A percentile compares a stretch with the other conserved stretches of the same genome.
phyloP scores from a whole-genome alignment of 2,888 invertebrate species.

The Ceramica pisi region DNA sequence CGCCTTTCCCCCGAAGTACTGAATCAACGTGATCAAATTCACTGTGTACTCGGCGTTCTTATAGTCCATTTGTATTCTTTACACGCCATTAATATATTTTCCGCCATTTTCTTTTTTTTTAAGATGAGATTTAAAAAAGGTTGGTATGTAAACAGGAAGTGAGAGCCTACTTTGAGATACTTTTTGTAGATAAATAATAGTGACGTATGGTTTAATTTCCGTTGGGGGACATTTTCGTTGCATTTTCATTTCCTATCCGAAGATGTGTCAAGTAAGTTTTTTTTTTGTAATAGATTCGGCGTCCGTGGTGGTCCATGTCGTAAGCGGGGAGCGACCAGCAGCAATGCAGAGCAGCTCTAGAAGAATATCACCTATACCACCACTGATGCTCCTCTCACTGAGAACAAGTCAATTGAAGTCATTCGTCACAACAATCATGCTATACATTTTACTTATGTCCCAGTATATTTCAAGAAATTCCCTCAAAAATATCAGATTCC shows the following conservation, averaged over 20 bases:
- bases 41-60: conserved; percentile 72
- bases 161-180: conserved; percentile 55
- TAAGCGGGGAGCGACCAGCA: conserved; percentile 93
- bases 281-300: conserved; percentile 92
- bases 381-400: conserved; percentile 69
- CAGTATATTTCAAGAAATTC: conserved; percentile 64
- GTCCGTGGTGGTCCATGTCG: conserved; percentile 95
- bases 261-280: conserved; percentile 43
- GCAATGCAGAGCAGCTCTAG: conserved; percentile 90
- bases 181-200: conserved; percentile 63
- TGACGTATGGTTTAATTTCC: conserved; percentile 70
- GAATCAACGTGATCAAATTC: conserved; percentile 77
- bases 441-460: conserved; percentile 65
- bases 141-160: conserved; percentile 64
- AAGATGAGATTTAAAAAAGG: conserved; percentile 63
- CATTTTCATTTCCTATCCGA: conserved; percentile 64
- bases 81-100: conserved; percentile 72
- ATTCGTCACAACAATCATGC: conserved; percentile 57
- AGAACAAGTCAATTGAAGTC: conserved; percentile 69
- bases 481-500: conserved; percentile 60
- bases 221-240: conserved; percentile 57
- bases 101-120: conserved; percentile 66
- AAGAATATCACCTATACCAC: conserved; percentile 71
- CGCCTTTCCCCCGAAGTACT: conserved; percentile 69
- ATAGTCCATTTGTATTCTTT: conserved; percentile 78